Percentiles rank a stretch among this genome's conserved stretches.
phyloP scores from a whole-genome alignment of 2,797 vertebrate genomes.

The Hybognathus amarus region DNA sequence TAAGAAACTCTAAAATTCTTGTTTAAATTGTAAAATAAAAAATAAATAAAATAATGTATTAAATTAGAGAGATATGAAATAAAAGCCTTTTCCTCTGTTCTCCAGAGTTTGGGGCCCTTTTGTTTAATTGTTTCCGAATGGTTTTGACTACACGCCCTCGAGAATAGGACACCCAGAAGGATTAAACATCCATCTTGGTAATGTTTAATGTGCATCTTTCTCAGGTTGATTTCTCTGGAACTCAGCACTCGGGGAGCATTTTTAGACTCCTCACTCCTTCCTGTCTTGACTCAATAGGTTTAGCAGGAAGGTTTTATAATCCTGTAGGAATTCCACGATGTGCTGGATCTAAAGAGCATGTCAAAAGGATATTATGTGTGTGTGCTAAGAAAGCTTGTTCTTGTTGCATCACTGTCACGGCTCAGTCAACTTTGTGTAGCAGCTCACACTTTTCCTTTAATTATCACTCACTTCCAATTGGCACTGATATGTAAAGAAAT shows the following conservation, averaged over 20 bases:
- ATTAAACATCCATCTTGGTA: conserved; percentile 33
- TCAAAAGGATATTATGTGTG: background rate
- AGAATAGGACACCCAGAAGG: conserved; percentile 30
- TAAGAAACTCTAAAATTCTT: background rate
- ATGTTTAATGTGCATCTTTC: conserved; percentile 24
- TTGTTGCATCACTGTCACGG: background rate
- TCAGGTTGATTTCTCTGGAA: conserved; percentile 17
- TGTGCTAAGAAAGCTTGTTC: background rate
- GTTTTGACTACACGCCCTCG: conserved; percentile 1
- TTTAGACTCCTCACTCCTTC: conserved; percentile 41
- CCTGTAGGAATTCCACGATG: conserved; percentile 9
- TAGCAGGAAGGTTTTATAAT: conserved; percentile 37
- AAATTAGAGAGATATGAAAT: background rate
- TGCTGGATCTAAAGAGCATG: conserved; percentile 5
- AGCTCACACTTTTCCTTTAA: background rate
- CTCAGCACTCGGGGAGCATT: conserved; percentile 28
- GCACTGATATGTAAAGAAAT: conserved; percentile 2
- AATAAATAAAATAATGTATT: background rate
- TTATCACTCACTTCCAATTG: background rate
- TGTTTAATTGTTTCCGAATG: background rate
- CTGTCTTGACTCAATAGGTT: conserved; percentile 44
- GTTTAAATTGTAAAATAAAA: background rate
- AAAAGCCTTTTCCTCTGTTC: background rate
- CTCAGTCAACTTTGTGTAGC: background rate
- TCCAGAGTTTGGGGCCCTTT: background rate